Conservation (phyloP, 2,113 vertebrate genomes). For the Morone saxatilis region DNA sequence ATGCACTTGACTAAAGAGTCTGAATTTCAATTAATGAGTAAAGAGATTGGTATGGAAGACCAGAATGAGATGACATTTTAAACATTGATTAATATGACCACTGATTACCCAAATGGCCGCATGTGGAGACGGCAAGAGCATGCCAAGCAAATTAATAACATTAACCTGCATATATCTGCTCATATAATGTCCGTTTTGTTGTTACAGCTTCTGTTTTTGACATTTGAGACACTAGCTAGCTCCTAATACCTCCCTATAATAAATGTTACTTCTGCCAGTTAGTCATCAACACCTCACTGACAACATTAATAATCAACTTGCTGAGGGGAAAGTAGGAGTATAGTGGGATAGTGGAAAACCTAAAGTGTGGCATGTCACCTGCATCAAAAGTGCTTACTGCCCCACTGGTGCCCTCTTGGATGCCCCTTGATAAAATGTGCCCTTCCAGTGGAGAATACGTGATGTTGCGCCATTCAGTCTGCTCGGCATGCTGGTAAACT, state of each 20-base stretch:
- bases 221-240: too few relatives aligned
- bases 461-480: too few relatives aligned
- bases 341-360: too few relatives aligned
- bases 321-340: too few relatives aligned
- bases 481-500: too few relatives aligned
- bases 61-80: neutral
- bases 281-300: neutral
- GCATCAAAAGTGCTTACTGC: too few relatives aligned
- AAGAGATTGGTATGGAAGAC: neutral
- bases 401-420: too few relatives aligned
- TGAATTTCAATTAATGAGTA: constrained; percentile 27
- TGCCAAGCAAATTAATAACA: neutral
- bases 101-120: neutral
- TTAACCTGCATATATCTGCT: neutral
- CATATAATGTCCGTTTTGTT: neutral
- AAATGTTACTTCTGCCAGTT: neutral
- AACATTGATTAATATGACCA: neutral
- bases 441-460: too few relatives aligned
- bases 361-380: too few relatives aligned
- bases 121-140: neutral
- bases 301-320: neutral
- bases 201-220: neutral
- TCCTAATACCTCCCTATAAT: neutral
- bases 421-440: too few relatives aligned
- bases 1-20: neutral